Evolutionary conservation across 2,888 invertebrate genomes (phyloP).

Genomic region (Latrodectus elegans): DNA sequence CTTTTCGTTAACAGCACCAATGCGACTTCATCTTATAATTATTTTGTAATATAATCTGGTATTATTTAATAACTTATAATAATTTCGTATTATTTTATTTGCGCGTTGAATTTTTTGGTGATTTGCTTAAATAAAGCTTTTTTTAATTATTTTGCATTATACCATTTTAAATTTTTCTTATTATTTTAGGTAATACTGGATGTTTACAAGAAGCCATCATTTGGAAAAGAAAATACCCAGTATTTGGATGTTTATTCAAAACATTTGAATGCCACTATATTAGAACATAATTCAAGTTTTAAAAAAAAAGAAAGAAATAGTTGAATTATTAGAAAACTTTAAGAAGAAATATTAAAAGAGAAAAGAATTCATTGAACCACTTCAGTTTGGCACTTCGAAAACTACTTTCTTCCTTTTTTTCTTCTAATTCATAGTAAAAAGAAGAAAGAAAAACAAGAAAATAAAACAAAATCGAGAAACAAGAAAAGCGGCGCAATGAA

Average conservation of each 20-base stretch:
- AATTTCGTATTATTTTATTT: too few species aligned
- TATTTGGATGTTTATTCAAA: slow-evolving; percentile 26
- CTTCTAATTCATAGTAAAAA: slow-evolving; percentile 16
- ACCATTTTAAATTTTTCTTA: slow-evolving; percentile 17
- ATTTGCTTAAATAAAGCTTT: too few species aligned
- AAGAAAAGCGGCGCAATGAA: background rate
- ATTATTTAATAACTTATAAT: too few species aligned
- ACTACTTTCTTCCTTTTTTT: slow-evolving; percentile 50
- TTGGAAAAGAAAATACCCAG: slow-evolving; percentile 42
- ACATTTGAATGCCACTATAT: slow-evolving; percentile 55
- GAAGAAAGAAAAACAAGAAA: slow-evolving; percentile 38
- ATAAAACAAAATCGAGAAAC: background rate
- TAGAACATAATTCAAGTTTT: slow-evolving; percentile 60
- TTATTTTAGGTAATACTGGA: slow-evolving; percentile 57
- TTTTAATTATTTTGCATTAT: too few species aligned
- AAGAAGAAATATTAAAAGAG: slow-evolving; percentile 12
- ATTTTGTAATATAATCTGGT: too few species aligned
- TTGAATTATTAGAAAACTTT: slow-evolving; percentile 53
- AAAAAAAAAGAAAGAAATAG: slow-evolving; percentile 57
- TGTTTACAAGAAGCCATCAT: slow-evolving; percentile 63
- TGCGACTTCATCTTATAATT: too few species aligned
- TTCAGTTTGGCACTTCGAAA: slow-evolving; percentile 38
- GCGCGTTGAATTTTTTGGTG: too few species aligned
- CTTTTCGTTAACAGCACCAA: too few species aligned
- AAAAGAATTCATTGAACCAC: slow-evolving; percentile 24